Base-by-base conservation (phyloP, 1,140 invertebrate species). In the Orius laevigatus region DNA sequence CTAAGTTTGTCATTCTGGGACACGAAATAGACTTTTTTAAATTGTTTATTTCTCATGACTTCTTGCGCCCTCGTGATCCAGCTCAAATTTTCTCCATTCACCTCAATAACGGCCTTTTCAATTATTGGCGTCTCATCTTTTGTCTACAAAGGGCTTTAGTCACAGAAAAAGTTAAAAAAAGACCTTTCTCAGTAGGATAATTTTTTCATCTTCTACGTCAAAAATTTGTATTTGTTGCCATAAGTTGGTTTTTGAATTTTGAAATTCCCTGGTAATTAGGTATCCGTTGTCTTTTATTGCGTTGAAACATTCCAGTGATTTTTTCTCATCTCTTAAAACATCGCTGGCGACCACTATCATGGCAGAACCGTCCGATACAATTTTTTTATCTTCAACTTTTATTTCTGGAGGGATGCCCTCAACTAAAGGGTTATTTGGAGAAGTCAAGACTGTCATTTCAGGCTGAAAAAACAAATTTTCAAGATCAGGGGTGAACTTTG, bases 391-490 rank as follows among this genome's bases (percentile, higher is more conserved):
- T 46, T 82, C 76, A 0, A 76, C 60, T 4, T 64, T 68, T 8
- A 81, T 64, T 20, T 68, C 67, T 0, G 59, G 49, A 0, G 66
- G 63, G 14, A 79, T 51, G 10, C 66, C 68, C 2, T 69, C 48
- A 6, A 69, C 63, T 48, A 68, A 64, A n/a, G 68, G 66, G 10
- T 63, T 57, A 18, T 57, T 43, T 1, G 57, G 49, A 1, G 59
- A 48, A 1, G 59, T 46, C 1, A 72, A 48, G 2, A 75, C 57
- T 40, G 60, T 64, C 0, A 74, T 62, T 46, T 71, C 70, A 5
- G 72, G 64, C 59, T 79, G 72, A 2, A 81, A 58, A 6, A 79
- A 76, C n/a, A n/a, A n/a, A n/a, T n/a, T n/a, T n/a, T n/a, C n/a
- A n/a, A n/a, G n/a, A n/a, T n/a, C n/a, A n/a, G n/a, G n/a, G n/a